Base-by-base conservation (phyloP, 1,140 invertebrate species). In the Oreohelix idahoensis region DNA sequence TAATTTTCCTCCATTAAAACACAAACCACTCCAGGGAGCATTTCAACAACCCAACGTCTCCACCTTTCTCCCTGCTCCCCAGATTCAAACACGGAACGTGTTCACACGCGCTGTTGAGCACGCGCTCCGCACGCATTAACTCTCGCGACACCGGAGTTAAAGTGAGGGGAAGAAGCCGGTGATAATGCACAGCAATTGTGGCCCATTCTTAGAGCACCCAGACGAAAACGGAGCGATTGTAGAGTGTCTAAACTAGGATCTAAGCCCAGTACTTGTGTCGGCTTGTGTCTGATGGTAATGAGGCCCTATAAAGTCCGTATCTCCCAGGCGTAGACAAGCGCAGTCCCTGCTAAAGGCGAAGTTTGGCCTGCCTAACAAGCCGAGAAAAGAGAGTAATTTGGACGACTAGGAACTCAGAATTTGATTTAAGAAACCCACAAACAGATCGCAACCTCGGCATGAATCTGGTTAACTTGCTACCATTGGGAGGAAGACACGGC, bases 371-470 rank as follows among this genome's bases (percentile, higher is more conserved):
- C 4, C 38, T 74, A 74, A 74, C 71, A 74, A 74, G 71, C 36
- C 71, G 71, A 74, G 71, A 74, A 74, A 74, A 74, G 71, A 26
- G 38, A 74, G 71, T 49, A 49, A 74, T 74, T 74, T 49, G 23
- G 71, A 29, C 38, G 71, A 74, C 71, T 74, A 49, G 38, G 23
- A 26, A 39, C 23, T 2, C 36, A 26, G n/a, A 74, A 74, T 74
- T 74, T 74, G 71, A 74, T 74, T 74, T 74, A 23, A 42, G 71
- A 74, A 74, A 49, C 71, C 38, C 71, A 74, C 71, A 74, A 74
- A 74, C 71, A 74, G 71, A 74, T 74, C 71, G 71, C 71, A 83
- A 74, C 71, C 71, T 49, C 38, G 26, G 71, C 71, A 26, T 35
- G 38, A 49, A 74, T 74, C 71, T 26, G 71, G 71, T 74, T 74